Evolutionary conservation across 2,797 vertebrate genomes (phyloP).

Genomic region (Vespertilio murinus): DNA sequence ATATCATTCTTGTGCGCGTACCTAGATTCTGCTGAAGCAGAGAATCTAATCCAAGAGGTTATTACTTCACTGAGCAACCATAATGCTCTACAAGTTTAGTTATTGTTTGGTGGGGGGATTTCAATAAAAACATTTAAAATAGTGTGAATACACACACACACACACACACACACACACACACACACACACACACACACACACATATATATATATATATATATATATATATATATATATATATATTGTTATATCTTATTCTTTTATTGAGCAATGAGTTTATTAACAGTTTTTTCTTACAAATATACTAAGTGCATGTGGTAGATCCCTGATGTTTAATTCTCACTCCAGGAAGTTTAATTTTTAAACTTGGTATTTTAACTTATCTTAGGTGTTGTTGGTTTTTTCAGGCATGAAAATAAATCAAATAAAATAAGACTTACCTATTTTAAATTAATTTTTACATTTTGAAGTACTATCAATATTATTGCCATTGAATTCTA

Average conservation of each 20-base stretch:
- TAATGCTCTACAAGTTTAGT: constrained; percentile 39
- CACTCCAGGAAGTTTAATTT: not conserved
- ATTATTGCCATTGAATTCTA: not conserved
- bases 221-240: no score
- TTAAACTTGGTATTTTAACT: not conserved
- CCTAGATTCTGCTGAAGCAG: constrained; percentile 66
- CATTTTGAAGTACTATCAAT: not conserved
- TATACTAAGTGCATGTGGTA: not conserved
- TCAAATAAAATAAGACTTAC: not conserved
- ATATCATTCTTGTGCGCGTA: constrained; percentile 56
- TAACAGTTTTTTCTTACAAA: not conserved
- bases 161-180: no score
- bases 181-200: no score
- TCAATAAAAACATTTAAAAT: constrained; percentile 43
- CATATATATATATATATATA: no score
- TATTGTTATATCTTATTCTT: not conserved
- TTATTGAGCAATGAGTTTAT: constrained; percentile 42
- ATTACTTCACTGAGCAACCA: constrained; percentile 68
- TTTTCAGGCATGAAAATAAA: not conserved
- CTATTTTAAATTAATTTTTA: not conserved
- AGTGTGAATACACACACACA: no score
- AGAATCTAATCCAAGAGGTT: constrained; percentile 71
- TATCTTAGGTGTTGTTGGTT: constrained; percentile 22
- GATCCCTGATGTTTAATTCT: not conserved
- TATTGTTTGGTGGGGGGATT: constrained; percentile 60